Evolutionary conservation across 2,797 vertebrate genomes (phyloP), one percentile per base, ranked within the genome.

Genomic region (Cheirogaleus major): DNA sequence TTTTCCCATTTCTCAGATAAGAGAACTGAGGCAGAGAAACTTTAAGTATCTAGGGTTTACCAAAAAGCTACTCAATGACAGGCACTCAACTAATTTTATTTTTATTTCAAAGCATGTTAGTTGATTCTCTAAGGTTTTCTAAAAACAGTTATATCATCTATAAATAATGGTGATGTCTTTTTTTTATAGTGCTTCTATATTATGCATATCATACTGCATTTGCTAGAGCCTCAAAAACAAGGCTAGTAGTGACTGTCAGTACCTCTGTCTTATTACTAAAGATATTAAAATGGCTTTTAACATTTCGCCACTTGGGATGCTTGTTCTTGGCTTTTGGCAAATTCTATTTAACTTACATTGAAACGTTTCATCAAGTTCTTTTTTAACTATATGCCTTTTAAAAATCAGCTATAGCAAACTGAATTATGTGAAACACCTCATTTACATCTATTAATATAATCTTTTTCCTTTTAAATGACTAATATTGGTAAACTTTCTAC

Each of bases 391-490:
- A 89, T 48, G 9, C 6, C 57, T 59, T 8, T 57, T 1, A 41
- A 76, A 67, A 80, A 38, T 82, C 61, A 50, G 17, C 94, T 78
- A 81, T 35, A 90, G 45, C 55, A 92, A 97, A 86, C n/a, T 17
- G 55, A 65, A 76, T 89, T 89, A 80, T 59, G 63, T 82, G 69
- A 82, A 94, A 82, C 30, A 90, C 82, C 43, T 92, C 72, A 45
- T 90, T 52, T 92, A 14, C 17, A 59, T 82, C n/a, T 78, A 94
- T 70, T 94, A 85, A 86, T 63, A n/a, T 81, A 63, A 75, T 57
- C 12, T 45, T 84, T 83, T 92, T 38, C 63, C 69, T 85, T 95
- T 89, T 61, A 93, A 69, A 59, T 73, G 61, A 87, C 55, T 67
- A 91, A 43, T n/a, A 5, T 87, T 67, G 73, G 82, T 90, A 72